These are phyloP conservation scores for Paramuricea clavata DNA, from an alignment of 92 coral and sea anemone species.

Conservation along the genomic window DNA sequence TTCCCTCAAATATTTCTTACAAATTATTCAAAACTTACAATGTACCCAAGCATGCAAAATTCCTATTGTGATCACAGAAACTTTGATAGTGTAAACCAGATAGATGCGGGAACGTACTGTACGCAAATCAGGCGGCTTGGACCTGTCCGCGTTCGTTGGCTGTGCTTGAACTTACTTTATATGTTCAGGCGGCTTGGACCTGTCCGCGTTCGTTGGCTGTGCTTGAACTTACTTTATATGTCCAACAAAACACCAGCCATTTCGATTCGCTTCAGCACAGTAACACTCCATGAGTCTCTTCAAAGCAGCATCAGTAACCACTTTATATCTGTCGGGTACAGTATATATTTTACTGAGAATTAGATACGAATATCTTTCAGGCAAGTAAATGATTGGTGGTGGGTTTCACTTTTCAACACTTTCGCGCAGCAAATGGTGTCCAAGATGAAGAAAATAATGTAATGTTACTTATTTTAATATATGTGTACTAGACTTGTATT, in stretches of 20 bases:
- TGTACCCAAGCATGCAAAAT: too few species aligned
- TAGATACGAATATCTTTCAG: not conserved
- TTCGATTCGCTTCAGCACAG: slow-evolving; percentile 71
- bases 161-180: not conserved
- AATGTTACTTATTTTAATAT: too few species aligned
- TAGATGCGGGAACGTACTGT: too few species aligned
- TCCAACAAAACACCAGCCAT: slow-evolving; percentile 85
- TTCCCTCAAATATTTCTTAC: too few species aligned
- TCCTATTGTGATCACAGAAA: too few species aligned
- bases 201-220: not conserved
- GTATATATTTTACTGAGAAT: not conserved
- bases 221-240: slow-evolving; percentile 76
- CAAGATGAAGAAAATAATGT: too few species aligned
- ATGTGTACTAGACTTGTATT: too few species aligned
- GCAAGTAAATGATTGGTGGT: too few species aligned
- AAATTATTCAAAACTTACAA: too few species aligned
- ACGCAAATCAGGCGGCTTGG: not conserved
- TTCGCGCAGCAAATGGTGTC: too few species aligned
- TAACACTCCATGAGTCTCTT: slow-evolving; percentile 63
- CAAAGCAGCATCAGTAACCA: slow-evolving; percentile 39
- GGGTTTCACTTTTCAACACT: too few species aligned
- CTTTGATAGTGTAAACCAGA: too few species aligned
- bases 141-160: not conserved
- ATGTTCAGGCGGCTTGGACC: not conserved
- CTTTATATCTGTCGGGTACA: slow-evolving; percentile 38